Conservation (phyloP, 2,888 invertebrate genomes). For the Melinaea menophilus region DNA sequence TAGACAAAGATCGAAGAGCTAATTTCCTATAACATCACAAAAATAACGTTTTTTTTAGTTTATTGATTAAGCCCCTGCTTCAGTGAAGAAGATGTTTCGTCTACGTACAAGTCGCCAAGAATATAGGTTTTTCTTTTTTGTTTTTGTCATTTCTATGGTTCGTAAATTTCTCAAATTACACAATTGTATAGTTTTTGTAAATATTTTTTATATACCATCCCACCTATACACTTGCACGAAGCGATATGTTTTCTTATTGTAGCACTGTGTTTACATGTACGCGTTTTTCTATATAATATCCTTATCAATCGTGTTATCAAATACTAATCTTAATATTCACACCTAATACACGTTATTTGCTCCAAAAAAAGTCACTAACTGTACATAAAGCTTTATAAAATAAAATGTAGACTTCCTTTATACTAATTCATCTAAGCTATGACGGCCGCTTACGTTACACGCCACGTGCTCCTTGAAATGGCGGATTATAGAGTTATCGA, state of each 20-base stretch:
- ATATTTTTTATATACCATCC: constrained; percentile 48
- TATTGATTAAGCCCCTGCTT: neutral
- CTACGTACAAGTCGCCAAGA: neutral
- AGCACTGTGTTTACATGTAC: constrained; percentile 63
- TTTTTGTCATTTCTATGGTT: neutral
- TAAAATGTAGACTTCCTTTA: constrained; percentile 68
- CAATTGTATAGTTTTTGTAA: constrained; percentile 40
- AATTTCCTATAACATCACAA: neutral
- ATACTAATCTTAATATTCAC: constrained; percentile 72
- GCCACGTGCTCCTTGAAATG: constrained; percentile 48
- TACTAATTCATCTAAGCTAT: constrained; percentile 66
- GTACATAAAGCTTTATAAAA: constrained; percentile 75
- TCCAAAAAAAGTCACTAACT: constrained; percentile 66
- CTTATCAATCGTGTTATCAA: constrained; percentile 67
- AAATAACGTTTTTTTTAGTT: neutral
- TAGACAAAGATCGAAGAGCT: constrained; percentile 2
- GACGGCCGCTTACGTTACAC: constrained; percentile 53
- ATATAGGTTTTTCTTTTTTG: neutral
- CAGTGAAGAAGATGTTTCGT: neutral
- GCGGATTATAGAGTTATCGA: constrained; percentile 44
- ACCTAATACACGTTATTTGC: constrained; percentile 63
- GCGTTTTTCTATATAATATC: constrained; percentile 54
- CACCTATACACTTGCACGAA: constrained; percentile 61
- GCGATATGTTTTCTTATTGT: constrained; percentile 77
- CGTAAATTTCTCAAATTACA: neutral